phyloP scores from a whole-genome alignment of 2,113 vertebrate genomes.

The Aphelocoma coerulescens region DNA sequence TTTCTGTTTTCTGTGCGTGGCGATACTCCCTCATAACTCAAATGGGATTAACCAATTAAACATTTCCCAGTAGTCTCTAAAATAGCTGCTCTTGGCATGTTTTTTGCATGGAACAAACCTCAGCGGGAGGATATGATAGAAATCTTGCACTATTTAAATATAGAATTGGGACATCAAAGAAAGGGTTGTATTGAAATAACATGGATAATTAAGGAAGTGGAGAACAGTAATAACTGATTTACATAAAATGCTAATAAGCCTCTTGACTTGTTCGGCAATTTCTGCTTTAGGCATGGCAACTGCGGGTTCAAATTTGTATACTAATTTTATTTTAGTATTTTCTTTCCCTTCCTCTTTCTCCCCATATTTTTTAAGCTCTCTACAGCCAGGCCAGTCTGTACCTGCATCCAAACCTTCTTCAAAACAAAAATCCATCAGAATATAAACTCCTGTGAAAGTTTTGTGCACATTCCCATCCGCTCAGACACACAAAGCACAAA shows the following conservation, averaged over 20 bases:
- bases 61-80: conserved; percentile 89
- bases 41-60: conserved; percentile 88
- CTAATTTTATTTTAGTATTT: conserved; percentile 74
- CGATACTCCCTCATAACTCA: conserved; percentile 84
- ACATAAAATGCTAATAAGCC: conserved; percentile 99
- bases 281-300: conserved; percentile 78
- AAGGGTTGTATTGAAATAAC: conserved; percentile 96
- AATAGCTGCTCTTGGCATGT: conserved; percentile 94
- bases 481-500: background rate
- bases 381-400: background rate
- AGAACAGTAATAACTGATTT: conserved; percentile 97
- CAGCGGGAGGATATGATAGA: conserved; percentile 89
- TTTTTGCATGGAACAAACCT: conserved; percentile 96
- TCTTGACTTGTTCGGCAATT: conserved; percentile 87
- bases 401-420: background rate
- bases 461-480: background rate
- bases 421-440: background rate
- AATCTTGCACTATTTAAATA: conserved; percentile 98
- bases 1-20: conserved; percentile 78
- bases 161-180: conserved; percentile 98
- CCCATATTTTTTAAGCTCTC: background rate
- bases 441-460: background rate
- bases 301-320: conserved; percentile 77
- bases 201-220: conserved; percentile 99
- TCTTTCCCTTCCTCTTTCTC: background rate